Evolutionary conservation across 1,140 invertebrate species (phyloP), one percentile per base, ranked within the genome.

Genomic region (Nomia melanderi): DNA sequence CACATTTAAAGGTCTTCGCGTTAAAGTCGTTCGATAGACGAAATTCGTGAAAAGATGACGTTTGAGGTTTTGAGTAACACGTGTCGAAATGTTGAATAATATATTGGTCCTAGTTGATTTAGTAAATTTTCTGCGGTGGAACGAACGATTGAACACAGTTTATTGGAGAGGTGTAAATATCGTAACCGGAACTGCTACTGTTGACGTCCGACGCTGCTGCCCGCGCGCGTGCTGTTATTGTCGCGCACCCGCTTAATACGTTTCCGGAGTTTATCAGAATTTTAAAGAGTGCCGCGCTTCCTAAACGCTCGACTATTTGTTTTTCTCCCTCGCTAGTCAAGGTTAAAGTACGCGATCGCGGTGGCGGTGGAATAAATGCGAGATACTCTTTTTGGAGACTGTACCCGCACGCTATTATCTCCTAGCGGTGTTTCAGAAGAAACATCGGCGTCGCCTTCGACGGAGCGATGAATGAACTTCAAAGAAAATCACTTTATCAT

Each of bases 361-460:
- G 17, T 25, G 59, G 57, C 25, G 36, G 57, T 70, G 47, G 14
- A 36, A 77, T 78, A 75, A 78, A 85, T 88, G 79, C 53, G 74
- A 77, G 74, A 84, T 79, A 86, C 62, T 86, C 87, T 88, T 89
- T 85, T 75, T 77, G 79, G 73, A 39, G 88, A 90, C 88, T 90
- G 89, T 90, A 90, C 89, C 83, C 75, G 82, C 79, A 83, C 74
- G 88, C 88, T 90, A 90, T 90, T 90, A 90, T 90, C 88, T 90
- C 81, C 88, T 90, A 89, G 89, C 89, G 89, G 88, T 90, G 88
- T 87, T 90, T 88, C 87, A 87, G 87, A 90, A 89, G 87, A 88
- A 88, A 88, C 89, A 90, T 85, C 85, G 88, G 88, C 88, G 88
- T 89, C 86, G 79, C 87, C 79, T 76, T 80, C 74, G 72, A 79